These are phyloP conservation scores for Spilogale gracilis DNA, from an alignment of 2,113 vertebrate species.

Conservation along the genomic window DNA sequence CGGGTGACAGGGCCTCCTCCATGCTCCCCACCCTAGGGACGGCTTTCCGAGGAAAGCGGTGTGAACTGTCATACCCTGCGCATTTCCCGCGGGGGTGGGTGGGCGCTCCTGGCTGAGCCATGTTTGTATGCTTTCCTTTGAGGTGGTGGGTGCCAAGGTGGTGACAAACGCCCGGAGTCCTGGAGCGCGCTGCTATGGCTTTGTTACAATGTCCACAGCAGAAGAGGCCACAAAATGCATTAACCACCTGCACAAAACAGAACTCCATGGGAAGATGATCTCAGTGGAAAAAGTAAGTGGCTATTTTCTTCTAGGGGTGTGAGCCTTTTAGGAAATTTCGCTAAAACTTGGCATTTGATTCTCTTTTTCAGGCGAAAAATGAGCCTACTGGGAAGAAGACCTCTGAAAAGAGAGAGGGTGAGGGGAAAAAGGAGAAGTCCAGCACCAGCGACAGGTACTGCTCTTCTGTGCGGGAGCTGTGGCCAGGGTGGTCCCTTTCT, in stretches of 20 bases:
- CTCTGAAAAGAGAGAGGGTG: conserved; percentile 91
- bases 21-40: background rate
- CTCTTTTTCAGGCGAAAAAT: conserved; percentile 93
- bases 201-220: conserved; percentile 96
- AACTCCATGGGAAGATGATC: conserved; percentile 97
- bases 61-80: accelerated
- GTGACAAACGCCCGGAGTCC: conserved; percentile 98
- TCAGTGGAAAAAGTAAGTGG: conserved; percentile 95
- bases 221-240: conserved; percentile 97
- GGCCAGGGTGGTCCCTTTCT: background rate
- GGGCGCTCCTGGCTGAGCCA: background rate
- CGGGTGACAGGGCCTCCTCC: background rate
- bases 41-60: background rate
- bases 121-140: background rate
- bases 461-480: conserved; percentile 7
- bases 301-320: accelerated
- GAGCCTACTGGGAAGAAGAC: conserved; percentile 96
- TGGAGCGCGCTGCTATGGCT: conserved; percentile 97
- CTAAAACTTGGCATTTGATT: conserved; percentile 17
- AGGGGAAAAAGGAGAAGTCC: conserved; percentile 89
- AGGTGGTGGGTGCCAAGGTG: conserved; percentile 98
- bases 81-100: background rate
- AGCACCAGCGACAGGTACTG: conserved; percentile 87
- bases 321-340: too few species aligned
- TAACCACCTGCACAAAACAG: conserved; percentile 95